These are phyloP conservation scores for Xestoiulus laeticollis DNA, from an alignment of 2,888 invertebrate genomes.

Conservation along the genomic window DNA sequence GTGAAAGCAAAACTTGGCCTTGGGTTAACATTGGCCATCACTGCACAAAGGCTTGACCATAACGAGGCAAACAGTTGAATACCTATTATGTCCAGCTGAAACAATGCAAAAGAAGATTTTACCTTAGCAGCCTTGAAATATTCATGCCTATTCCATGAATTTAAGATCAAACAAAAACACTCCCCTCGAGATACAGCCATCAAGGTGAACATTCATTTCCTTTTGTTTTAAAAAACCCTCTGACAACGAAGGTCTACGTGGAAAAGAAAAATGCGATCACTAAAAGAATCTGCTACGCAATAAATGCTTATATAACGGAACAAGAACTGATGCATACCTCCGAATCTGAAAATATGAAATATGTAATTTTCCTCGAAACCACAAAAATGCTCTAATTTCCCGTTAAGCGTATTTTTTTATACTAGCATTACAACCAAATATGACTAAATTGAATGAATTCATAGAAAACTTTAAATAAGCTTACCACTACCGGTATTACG, in stretches of 20 bases:
- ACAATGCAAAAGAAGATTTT: neutral
- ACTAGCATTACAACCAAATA: too few species aligned
- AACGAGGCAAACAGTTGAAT: neutral
- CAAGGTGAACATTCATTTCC: neutral
- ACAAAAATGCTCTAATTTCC: too few species aligned
- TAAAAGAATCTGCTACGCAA: too few species aligned
- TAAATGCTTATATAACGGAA: too few species aligned
- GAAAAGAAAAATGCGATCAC: neutral
- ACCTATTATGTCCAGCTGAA: constrained; percentile 31
- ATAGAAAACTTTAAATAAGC: too few species aligned
- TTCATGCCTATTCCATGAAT: neutral
- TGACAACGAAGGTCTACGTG: neutral
- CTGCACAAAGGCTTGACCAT: neutral
- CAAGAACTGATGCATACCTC: too few species aligned
- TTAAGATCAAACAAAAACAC: neutral
- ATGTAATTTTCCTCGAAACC: too few species aligned
- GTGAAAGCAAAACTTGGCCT: constrained; percentile 8
- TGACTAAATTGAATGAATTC: too few species aligned
- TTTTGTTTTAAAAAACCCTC: neutral
- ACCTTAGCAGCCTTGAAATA: neutral
- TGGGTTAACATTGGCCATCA: constrained; percentile 19
- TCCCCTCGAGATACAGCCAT: neutral
- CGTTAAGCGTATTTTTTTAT: too few species aligned
- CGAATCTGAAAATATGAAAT: too few species aligned
- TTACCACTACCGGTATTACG: too few species aligned